Evolutionary conservation across 2,797 vertebrate species (phyloP).

Genomic region (Microctenopoma steveboyesi): DNA sequence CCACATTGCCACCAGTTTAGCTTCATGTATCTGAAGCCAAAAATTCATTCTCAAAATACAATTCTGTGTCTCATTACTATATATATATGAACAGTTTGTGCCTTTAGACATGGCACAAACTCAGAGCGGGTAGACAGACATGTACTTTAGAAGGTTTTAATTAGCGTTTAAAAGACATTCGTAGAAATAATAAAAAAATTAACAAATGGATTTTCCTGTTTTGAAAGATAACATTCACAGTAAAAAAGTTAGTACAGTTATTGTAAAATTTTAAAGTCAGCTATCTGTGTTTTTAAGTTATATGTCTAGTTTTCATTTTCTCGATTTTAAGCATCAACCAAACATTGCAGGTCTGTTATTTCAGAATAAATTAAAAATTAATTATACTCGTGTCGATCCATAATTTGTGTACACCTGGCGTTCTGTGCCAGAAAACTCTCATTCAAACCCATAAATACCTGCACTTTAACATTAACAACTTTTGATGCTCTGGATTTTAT

Average conservation of each 20-base stretch:
- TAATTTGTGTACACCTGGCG: too few relatives aligned
- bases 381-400: too few relatives aligned
- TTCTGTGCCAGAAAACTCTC: too few relatives aligned
- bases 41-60: neutral
- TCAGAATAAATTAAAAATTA: neutral
- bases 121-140: too few relatives aligned
- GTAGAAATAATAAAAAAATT: neutral
- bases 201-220: too few relatives aligned
- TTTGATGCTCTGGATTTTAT: too few relatives aligned
- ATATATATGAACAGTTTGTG: neutral
- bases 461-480: neutral
- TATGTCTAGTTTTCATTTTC: neutral
- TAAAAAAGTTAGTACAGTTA: too few relatives aligned
- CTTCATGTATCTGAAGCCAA: constrained; percentile 19
- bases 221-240: too few relatives aligned
- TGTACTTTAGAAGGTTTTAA: neutral
- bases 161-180: neutral
- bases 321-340: neutral
- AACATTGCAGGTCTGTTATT: neutral
- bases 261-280: neutral
- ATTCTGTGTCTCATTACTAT: neutral
- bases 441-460: too few relatives aligned
- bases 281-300: neutral
- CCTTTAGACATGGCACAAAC: neutral
- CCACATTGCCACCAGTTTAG: neutral